These are phyloP conservation scores for Coregonus sp. DNA, from an alignment of 2,797 vertebrate species.

Conservation along the genomic window DNA sequence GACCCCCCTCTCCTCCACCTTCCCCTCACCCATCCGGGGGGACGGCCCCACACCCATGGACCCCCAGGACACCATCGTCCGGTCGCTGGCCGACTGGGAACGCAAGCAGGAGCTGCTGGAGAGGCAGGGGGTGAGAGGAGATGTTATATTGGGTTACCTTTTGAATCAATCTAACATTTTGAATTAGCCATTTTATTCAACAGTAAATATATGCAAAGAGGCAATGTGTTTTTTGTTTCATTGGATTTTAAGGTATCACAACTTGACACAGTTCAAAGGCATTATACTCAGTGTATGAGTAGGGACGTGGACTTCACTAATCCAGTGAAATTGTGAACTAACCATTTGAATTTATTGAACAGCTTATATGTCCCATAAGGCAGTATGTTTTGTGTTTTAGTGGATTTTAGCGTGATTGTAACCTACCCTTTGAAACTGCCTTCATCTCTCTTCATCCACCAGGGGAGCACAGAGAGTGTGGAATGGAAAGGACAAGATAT, in stretches of 20 bases:
- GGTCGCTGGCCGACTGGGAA: constrained; percentile 71
- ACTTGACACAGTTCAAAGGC: background rate
- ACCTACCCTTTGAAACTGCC: no score
- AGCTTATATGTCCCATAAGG: background rate
- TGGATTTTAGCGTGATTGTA: background rate
- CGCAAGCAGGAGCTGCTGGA: constrained; percentile 71
- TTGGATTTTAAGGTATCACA: background rate
- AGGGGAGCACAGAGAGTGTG: constrained; percentile 52
- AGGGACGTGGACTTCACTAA: background rate
- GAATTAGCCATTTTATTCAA: background rate
- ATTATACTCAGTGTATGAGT: constrained; percentile 1
- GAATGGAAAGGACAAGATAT: constrained; percentile 63
- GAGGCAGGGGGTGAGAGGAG: constrained; percentile 67
- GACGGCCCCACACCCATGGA: constrained; percentile 68
- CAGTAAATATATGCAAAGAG: background rate
- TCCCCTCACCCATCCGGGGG: constrained; percentile 77
- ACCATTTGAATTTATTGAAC: background rate
- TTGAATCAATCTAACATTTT: background rate
- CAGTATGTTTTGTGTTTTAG: background rate
- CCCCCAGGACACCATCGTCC: constrained; percentile 75
- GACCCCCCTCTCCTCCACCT: constrained; percentile 72
- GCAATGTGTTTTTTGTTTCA: background rate
- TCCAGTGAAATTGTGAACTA: background rate
- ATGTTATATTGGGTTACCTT: background rate
- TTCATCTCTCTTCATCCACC: constrained; percentile 39